Evolutionary conservation across 2,113 vertebrate genomes (phyloP).

Genomic region (Heptranchias perlo): DNA sequence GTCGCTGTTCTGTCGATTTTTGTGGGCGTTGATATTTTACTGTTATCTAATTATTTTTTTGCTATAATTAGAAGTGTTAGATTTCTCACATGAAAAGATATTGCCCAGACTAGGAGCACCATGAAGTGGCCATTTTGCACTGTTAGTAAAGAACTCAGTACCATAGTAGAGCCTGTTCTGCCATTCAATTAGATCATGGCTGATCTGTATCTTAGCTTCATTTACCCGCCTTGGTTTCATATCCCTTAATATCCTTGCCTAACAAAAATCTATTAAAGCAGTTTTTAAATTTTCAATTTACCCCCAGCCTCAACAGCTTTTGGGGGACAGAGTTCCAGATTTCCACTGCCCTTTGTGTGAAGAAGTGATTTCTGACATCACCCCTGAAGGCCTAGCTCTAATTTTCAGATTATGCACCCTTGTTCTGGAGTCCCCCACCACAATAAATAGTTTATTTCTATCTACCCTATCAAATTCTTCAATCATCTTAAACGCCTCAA

Average conservation of each 20-base stretch:
- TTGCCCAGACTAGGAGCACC: neutral
- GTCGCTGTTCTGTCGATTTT: neutral
- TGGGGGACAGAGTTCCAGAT: neutral
- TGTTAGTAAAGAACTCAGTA: neutral
- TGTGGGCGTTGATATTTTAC: neutral
- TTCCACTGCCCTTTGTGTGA: neutral
- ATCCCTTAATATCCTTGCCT: neutral
- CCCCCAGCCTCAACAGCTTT: too few relatives aligned
- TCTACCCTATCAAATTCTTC: neutral
- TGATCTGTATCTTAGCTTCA: neutral
- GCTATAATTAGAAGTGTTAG: neutral
- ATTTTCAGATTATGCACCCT: neutral
- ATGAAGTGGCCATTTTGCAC: neutral
- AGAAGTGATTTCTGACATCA: neutral
- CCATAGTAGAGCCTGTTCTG: neutral
- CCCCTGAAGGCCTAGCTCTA: neutral
- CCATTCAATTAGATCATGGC: neutral
- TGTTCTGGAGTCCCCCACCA: neutral
- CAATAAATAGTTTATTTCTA: neutral
- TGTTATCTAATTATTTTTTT: conserved; percentile 8
- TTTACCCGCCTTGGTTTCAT: neutral
- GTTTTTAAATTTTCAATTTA: neutral
- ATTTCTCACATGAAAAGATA: neutral
- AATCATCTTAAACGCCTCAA: neutral
- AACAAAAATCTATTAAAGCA: neutral